phyloP scores from a whole-genome alignment of 2,888 invertebrate genomes.

The Augiades crinisus region DNA sequence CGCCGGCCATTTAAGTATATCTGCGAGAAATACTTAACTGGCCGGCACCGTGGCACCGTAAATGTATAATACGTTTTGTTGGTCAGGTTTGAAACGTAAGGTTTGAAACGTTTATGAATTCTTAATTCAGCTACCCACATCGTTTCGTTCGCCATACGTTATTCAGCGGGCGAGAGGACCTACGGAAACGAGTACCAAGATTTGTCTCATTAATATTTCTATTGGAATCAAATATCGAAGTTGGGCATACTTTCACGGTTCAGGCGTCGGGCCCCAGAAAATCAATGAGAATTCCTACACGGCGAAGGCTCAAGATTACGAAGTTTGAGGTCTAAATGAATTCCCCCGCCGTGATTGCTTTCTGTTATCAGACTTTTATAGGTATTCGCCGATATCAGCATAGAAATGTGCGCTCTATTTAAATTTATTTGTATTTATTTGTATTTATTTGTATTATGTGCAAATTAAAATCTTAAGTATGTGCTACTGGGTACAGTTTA shows the following conservation, averaged over 20 bases:
- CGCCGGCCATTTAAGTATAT: neutral
- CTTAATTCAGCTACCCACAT: conserved; percentile 1
- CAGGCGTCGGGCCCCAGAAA: conserved; percentile 39
- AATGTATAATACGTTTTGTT: neutral
- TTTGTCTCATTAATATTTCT: conserved; percentile 65
- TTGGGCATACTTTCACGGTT: conserved; percentile 68
- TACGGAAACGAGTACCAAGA: conserved; percentile 42
- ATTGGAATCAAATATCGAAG: conserved; percentile 55
- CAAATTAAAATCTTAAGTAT: too few species aligned
- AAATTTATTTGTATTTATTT: too few species aligned
- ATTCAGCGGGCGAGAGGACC: conserved; percentile 16
- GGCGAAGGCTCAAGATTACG: conserved; percentile 28
- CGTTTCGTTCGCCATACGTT: conserved; percentile 7
- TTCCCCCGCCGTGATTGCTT: conserved; percentile 33
- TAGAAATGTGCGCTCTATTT: neutral
- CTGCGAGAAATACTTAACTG: too few species aligned
- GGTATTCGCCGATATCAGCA: conserved; percentile 5
- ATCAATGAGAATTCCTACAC: conserved; percentile 36
- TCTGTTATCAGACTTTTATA: conserved; percentile 25
- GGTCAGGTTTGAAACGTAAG: neutral
- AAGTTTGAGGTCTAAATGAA: conserved; percentile 33
- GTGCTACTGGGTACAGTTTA: too few species aligned
- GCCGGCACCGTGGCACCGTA: neutral
- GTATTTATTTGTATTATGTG: too few species aligned
- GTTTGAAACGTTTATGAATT: neutral